Evolutionary conservation across 2,888 invertebrate species (phyloP), one percentile per base, ranked within the genome.

Genomic region (Zaprionus bogoriensis): DNA sequence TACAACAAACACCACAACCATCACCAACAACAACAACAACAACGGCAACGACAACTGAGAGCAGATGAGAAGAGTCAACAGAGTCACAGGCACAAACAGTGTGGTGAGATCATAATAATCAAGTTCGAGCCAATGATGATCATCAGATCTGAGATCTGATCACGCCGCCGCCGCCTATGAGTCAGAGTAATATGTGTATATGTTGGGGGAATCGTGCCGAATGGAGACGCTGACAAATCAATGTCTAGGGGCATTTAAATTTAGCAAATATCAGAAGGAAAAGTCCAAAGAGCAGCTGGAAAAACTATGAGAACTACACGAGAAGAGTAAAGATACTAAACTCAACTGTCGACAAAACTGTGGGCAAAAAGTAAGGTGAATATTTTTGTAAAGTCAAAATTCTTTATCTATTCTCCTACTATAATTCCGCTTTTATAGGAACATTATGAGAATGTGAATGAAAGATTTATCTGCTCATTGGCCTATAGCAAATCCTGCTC

Each of bases 211-310:
- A 59, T 59, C 69, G 68, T 69, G 68, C 38, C 53, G 17, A 39
- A 39, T 44, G 17, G 45, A 62, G 60, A 55, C 54, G 85, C 75
- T 78, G 78, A 85, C 82, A 79, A 85, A 85, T 85, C 86, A 85
- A 79, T 79, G 79, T 44, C 52, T 12, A 45, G 54, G 47, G 14
- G 48, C 62, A 74, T 84, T 84, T 78, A 81, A 77, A 59, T 80
- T 77, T 74, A 78, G 78, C 85, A 74, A 80, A 70, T 45, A 60
- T 58, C 28, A 38, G 38, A 47, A 38, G 48, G 23, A 38, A 36
- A 44, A 23, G 10, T 7, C 3, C 4, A 23, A 27, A 27, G 9
- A 27, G 27, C n/a, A n/a, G n/a, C n/a, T n/a, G 27, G 10, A 27
- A 27, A 27, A 6, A 2, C 27, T 9, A 27, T 6, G 10, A 6